Evolutionary conservation across 2,888 invertebrate genomes (phyloP).

Genomic region (Mythimna loreyi): DNA sequence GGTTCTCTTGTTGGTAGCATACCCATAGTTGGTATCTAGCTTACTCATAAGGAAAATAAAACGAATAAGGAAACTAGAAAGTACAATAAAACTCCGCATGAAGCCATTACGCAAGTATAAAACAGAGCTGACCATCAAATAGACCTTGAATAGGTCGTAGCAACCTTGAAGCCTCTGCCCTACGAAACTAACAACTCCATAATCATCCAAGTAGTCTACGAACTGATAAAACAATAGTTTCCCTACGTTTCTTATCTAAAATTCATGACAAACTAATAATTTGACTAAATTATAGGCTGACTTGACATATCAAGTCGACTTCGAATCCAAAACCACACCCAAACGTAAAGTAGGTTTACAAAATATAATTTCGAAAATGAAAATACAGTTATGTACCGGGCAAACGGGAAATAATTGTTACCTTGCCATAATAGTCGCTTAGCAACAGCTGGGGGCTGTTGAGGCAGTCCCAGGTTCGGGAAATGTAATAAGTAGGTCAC

Average conservation of each 20-base stretch:
- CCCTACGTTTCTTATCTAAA: conserved; percentile 2
- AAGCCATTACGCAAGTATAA: conserved; percentile 13
- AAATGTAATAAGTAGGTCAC: neutral
- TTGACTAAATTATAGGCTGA: neutral
- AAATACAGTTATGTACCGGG: neutral
- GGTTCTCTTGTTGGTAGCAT: neutral
- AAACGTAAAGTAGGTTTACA: conserved; percentile 3
- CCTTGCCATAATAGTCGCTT: neutral
- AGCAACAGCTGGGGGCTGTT: conserved; percentile 5
- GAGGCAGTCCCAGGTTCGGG: neutral
- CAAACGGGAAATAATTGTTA: neutral
- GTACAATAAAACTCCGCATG: conserved; percentile 11
- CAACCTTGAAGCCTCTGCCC: conserved; percentile 29
- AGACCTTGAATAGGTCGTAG: conserved; percentile 21
- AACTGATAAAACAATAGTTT: conserved; percentile 23
- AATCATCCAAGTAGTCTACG: conserved; percentile 23
- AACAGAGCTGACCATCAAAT: conserved; percentile 29
- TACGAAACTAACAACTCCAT: conserved; percentile 31
- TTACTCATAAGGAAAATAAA: conserved; percentile 9
- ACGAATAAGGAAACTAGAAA: conserved; percentile 33
- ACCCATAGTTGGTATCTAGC: neutral
- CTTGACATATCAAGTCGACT: neutral
- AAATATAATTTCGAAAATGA: neutral
- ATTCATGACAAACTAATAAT: neutral
- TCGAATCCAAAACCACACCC: neutral